Base-by-base conservation (phyloP, 1,140 invertebrate genomes). In the Holcopasites calliopsidis region DNA sequence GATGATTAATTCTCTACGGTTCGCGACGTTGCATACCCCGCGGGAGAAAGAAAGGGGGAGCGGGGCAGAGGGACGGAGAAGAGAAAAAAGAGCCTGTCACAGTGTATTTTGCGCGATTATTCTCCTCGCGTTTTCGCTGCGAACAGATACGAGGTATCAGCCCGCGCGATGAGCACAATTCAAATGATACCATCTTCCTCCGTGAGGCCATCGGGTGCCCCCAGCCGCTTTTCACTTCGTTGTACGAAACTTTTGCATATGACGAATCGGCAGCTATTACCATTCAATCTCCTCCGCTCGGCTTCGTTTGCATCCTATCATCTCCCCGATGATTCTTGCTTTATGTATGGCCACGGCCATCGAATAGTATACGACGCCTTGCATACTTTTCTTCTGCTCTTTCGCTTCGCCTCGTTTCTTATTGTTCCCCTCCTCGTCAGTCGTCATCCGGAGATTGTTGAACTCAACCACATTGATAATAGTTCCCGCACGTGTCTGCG, bases 181-280 rank as follows among this genome's bases (percentile, higher is more conserved):
- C 86, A 80, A 85, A 86, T 78, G 85, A 88, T 89, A 88, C 62
- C 78, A 87, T 89, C 85, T 88, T 85, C 77, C 83, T 85, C 66
- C 54, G 57, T 16, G 73, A 78, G 78, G 54, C 79, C 80, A 78
- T 84, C 70, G 73, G 74, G 75, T n/a, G n/a, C n/a, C n/a, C n/a
- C n/a, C n/a, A n/a, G 58, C 58, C 47, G 33, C 69, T 77, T 77
- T 47, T 65, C 76, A 75, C 70, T 65, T 49, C 40, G 60, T 72
- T 76, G 79, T 75, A 82, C 72, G 76, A 80, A 86, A 87, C 84
- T 89, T 91, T 90, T 90, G 88, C 89, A 90, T 90, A 90, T 91
- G 90, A 91, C 89, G 89, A 90, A 91, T 91, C 87, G 86, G 86
- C 82, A 79, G 86, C 88, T 88, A 90, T 91, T 91, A 91, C 88